Conservation (phyloP, 2,113 vertebrate species). For the Bos indicus region DNA sequence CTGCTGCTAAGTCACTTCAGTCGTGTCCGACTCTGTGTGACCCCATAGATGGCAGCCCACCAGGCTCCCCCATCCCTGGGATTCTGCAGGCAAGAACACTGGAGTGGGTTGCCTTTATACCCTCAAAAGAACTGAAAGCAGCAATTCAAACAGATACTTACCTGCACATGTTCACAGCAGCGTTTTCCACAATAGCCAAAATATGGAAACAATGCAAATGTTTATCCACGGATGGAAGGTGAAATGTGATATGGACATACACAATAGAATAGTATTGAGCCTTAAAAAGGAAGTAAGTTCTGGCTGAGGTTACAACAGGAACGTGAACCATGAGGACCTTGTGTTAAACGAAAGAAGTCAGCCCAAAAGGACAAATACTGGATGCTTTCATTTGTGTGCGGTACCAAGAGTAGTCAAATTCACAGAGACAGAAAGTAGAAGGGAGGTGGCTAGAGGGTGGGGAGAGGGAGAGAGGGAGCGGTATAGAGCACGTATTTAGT, state of each 20-base stretch:
- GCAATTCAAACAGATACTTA: neutral
- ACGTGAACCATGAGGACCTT: neutral
- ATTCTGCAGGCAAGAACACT: too few relatives aligned
- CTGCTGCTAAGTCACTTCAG: too few relatives aligned
- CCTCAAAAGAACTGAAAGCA: neutral
- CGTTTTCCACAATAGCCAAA: neutral
- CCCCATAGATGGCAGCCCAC: too few relatives aligned
- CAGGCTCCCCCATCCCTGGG: too few relatives aligned
- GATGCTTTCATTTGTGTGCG: neutral
- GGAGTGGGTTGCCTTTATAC: neutral
- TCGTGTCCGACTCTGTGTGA: too few relatives aligned
- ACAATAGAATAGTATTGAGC: neutral
- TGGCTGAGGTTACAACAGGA: neutral
- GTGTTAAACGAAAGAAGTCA: neutral
- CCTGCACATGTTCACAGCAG: rapidly evolving
- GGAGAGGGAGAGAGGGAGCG: neutral
- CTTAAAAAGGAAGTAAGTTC: neutral
- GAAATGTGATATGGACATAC: neutral
- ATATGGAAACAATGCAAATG: neutral
- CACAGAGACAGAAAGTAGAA: neutral
- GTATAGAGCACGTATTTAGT: neutral
- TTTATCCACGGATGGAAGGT: neutral
- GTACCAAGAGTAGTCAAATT: neutral
- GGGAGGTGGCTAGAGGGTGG: neutral
- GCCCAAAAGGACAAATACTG: neutral